Evolutionary conservation across 2,797 vertebrate species (phyloP), one percentile per base, ranked within the genome.

Genomic region (Tragopan temminckii): DNA sequence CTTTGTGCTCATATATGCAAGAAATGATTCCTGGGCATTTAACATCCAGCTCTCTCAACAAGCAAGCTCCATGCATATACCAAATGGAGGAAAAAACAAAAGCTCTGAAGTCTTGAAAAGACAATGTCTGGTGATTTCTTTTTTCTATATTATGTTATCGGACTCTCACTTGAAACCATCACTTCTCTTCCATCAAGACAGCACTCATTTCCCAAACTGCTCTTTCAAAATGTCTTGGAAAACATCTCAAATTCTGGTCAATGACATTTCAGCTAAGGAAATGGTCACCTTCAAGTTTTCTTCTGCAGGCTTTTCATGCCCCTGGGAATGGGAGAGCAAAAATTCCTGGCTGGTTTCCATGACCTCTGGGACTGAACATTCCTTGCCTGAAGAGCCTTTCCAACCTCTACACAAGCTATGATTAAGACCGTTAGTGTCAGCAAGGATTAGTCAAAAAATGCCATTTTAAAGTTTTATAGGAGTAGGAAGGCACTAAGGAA

Each of bases 291-390:
- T 92, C 85, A 11, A 62, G 50, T 95, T 94, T 76, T 93, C 29
- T 64, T 94, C 87, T 95, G 71, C 0, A 36, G 71, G 77, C 48
- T 94, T 67, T 55, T 81, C 57, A 21, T 91, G 57, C 92, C 85
- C 70, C 53, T 97, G 95, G 94, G 94, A 92, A 93, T 80, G 91
- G 70, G 87, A 97, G 70, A 96, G 11, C 91, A 95, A 68, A 96
- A 91, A 92, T 95, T 97, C 91, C 93, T 96, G 94, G 93, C 87
- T 95, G 70, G 64, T 88, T 95, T 97, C 96, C 96, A 95, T 25
- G 88, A 95, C 93, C 93, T 64, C 61, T 88, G 84, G 68, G 74
- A 88, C 83, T 81, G 74, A 93, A 88, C 89, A 88, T 84, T 93
- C 83, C 48, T 88, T 88, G 69, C 83, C 76, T 89, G 82, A 91